Base-by-base conservation (phyloP, 2,113 vertebrate genomes). In the Synodontis membranacea region DNA sequence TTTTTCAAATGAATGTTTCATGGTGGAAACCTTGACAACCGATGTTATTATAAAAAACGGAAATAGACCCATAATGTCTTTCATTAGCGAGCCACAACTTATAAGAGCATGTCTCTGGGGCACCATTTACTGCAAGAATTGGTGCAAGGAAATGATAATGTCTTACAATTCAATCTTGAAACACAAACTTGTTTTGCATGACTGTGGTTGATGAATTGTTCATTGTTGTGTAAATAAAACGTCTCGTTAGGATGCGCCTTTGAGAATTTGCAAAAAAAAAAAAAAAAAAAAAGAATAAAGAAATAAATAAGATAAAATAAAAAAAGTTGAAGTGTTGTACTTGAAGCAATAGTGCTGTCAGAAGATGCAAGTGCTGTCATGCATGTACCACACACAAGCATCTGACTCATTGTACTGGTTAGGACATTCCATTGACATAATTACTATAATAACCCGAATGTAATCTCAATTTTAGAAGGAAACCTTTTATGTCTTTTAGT, bases 151-250 rank as follows among this genome's bases (percentile, higher is more conserved):
- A 76, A 70, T 72, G 80, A 83, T 81, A 78, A 84, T 85, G 82
- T 90, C 64, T 82, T 81, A 85, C 68, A 68, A 90, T 88, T 91
- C 62, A 48, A 79, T 90, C 58, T 84, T 86, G 75, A 82, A 81
- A 75, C 87, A 84, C 81, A 83, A 66, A 72, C 87, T 84, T 74
- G 86, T 86, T 91, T 87, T 85, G 64, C 72, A 79, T 88, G 54
- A 82, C 89, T 86, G 83, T 19, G 8, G 37, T 58, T 88, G 70
- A 86, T 84, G 23, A 80, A 89, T 88, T 37, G 62, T 86, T 88
- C 83, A 80, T 85, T 70, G 46, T 52, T 62, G 19, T 89, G 54
- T 82, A 64, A 79, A 70, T 83, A 85, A 56, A 75, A 85, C 56
- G 5, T 15, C 31, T 25, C 9, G 21, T 88, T 86, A 75, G 54